Evolutionary conservation across 2,113 vertebrate genomes (phyloP).

Genomic region (Zosterops hypoxanthus): DNA sequence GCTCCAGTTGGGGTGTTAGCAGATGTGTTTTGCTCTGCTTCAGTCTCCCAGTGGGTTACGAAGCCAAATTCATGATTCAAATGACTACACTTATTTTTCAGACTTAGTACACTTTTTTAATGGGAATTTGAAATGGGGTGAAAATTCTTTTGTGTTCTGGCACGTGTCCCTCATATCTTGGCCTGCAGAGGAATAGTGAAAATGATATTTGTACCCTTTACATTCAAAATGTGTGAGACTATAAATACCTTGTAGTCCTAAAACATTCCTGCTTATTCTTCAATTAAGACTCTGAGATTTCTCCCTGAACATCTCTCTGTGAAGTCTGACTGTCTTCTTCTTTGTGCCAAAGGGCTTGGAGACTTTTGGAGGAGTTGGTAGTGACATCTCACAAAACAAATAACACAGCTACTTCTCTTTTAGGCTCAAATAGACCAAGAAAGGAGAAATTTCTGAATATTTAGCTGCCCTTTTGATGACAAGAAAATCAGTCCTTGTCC

Average conservation of each 20-base stretch:
- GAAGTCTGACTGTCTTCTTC: neutral
- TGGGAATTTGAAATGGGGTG: slow-evolving; percentile 43
- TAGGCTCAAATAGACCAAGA: neutral
- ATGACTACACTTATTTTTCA: slow-evolving; percentile 37
- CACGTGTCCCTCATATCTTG: slow-evolving; percentile 12
- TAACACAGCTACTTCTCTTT: slow-evolving; percentile 5
- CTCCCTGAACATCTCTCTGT: neutral
- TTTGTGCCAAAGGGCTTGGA: neutral
- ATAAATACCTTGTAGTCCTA: slow-evolving; percentile 16
- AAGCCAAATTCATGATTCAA: slow-evolving; percentile 39
- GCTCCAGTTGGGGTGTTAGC: slow-evolving; percentile 4
- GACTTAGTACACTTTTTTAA: neutral
- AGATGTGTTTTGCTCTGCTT: slow-evolving; percentile 40
- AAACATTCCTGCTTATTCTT: slow-evolving; percentile 10
- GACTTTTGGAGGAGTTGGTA: neutral
- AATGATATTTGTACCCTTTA: neutral
- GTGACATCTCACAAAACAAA: neutral
- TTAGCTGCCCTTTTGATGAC: neutral
- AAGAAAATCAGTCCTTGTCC: neutral
- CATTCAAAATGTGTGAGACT: neutral
- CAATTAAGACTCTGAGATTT: neutral
- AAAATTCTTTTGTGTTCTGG: slow-evolving; percentile 54
- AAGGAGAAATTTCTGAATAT: neutral
- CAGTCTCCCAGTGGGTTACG: neutral
- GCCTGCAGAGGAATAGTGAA: slow-evolving; percentile 6